These are phyloP conservation scores for Cynaeus angustus DNA, from an alignment of 2,888 invertebrate species.

Conservation along the genomic window DNA sequence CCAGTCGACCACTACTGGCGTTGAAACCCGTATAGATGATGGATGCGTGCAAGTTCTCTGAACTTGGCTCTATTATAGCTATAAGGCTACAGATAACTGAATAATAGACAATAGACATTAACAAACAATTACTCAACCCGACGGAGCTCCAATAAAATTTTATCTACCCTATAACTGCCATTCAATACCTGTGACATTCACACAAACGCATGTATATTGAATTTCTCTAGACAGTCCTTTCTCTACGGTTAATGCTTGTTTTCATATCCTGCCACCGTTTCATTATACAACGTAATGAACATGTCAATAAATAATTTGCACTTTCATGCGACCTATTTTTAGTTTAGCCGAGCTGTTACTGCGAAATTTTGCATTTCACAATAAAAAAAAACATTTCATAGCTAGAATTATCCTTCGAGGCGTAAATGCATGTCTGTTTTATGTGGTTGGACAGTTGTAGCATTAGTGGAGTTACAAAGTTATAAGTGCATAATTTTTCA, in stretches of 20 bases:
- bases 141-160: constrained; percentile 36
- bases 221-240: not conserved
- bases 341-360: not conserved
- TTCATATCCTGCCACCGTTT: constrained; percentile 7
- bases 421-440: constrained; percentile 3
- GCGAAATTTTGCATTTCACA: constrained; percentile 1
- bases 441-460: constrained; percentile 3
- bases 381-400: not conserved
- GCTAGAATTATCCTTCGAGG: not conserved
- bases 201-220: constrained; percentile 9
- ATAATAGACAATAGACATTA: constrained; percentile 44
- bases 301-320: constrained; percentile 5
- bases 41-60: constrained; percentile 32
- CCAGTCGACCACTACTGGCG: constrained; percentile 36
- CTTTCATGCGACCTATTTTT: not conserved
- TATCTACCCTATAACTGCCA: constrained; percentile 23
- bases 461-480: constrained; percentile 3
- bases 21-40: constrained; percentile 28
- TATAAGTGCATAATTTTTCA: constrained; percentile 2
- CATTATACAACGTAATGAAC: constrained; percentile 1
- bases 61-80: constrained; percentile 35
- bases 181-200: constrained; percentile 6
- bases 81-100: constrained; percentile 37
- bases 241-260: not conserved
- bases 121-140: constrained; percentile 40